phyloP scores from a whole-genome alignment of 2,888 invertebrate species.

The Apodemia mormo region DNA sequence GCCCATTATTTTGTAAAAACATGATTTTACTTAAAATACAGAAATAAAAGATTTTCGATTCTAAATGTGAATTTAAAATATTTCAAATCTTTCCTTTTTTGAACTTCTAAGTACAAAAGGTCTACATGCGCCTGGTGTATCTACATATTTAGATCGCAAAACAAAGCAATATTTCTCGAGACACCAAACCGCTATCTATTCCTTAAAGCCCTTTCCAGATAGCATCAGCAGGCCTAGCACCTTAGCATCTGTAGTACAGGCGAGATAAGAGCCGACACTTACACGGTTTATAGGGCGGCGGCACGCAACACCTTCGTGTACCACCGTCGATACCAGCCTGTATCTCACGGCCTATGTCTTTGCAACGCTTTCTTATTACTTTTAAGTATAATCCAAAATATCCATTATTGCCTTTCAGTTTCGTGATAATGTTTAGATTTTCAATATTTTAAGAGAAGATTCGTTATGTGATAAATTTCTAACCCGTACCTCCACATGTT shows the following conservation, averaged over 20 bases:
- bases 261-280: slow-evolving; percentile 38
- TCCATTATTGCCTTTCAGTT: not conserved
- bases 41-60: too few relatives aligned
- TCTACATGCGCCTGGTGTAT: slow-evolving; percentile 4
- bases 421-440: not conserved
- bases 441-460: not conserved
- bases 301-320: slow-evolving; percentile 35
- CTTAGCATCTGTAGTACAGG: slow-evolving; percentile 38
- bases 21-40: too few relatives aligned
- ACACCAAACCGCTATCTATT: slow-evolving; percentile 35
- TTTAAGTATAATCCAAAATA: slow-evolving; percentile 6
- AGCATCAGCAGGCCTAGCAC: slow-evolving; percentile 32
- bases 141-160: slow-evolving; percentile 24
- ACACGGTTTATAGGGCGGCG: slow-evolving; percentile 42
- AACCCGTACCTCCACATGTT: too few relatives aligned
- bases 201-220: slow-evolving; percentile 37
- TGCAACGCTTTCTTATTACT: slow-evolving; percentile 12
- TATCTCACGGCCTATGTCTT: slow-evolving; percentile 18
- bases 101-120: not conserved
- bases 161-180: slow-evolving; percentile 34
- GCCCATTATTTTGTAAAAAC: too few relatives aligned
- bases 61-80: not conserved
- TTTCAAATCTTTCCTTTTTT: not conserved
- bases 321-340: not conserved
- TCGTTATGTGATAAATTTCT: too few relatives aligned